These are phyloP conservation scores for Aproaerema taeniolella DNA, from an alignment of 2,888 invertebrate genomes.

Conservation along the genomic window DNA sequence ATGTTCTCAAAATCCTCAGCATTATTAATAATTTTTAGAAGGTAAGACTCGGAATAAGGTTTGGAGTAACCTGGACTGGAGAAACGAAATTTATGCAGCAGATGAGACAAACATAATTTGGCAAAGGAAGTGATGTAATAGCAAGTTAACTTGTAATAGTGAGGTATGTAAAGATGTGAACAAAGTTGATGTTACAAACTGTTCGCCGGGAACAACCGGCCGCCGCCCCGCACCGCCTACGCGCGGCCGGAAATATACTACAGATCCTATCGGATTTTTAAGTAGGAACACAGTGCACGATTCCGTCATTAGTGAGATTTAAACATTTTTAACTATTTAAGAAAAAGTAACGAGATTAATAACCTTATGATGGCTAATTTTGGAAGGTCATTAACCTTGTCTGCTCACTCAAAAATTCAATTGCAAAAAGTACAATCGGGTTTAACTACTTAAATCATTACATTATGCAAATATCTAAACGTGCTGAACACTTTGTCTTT, in stretches of 20 bases:
- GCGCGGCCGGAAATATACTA: conserved; percentile 60
- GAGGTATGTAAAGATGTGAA: conserved; percentile 52
- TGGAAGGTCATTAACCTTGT: conserved; percentile 37
- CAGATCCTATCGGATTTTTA: conserved; percentile 54
- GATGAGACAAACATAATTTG: conserved; percentile 40
- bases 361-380: conserved; percentile 37
- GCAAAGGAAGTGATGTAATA: conserved; percentile 36
- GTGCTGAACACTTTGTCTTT: too few species aligned
- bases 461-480: too few species aligned
- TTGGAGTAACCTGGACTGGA: too few species aligned
- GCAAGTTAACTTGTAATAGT: too few species aligned
- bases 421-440: too few species aligned
- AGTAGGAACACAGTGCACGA: conserved; percentile 59
- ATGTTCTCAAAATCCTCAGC: conserved; percentile 25
- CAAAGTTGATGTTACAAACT: conserved; percentile 47
- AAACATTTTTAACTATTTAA: conserved; percentile 53
- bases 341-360: conserved; percentile 54
- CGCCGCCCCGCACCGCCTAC: conserved; percentile 55
- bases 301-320: conserved; percentile 66
- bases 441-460: too few species aligned
- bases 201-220: conserved; percentile 48
- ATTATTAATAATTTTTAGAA: too few species aligned
- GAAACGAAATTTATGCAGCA: conserved; percentile 41
- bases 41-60: too few species aligned
- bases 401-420: too few species aligned